Evolutionary conservation across 2,888 invertebrate genomes (phyloP).

Genomic region (Drosophila multiciliata): DNA sequence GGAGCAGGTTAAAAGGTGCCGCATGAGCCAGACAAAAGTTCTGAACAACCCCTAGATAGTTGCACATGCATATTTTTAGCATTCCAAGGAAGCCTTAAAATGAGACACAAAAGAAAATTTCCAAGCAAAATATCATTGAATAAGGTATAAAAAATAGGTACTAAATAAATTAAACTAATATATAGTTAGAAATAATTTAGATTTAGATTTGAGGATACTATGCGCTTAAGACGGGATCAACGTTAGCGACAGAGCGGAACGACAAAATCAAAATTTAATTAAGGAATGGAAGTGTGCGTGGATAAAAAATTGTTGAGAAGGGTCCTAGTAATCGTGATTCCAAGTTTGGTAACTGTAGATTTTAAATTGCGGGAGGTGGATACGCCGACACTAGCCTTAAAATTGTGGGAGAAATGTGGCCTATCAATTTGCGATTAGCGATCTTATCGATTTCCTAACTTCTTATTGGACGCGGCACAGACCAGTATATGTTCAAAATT

Average conservation of each 20-base stretch:
- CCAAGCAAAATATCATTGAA: not conserved
- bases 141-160: not conserved
- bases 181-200: not conserved
- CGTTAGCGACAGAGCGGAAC: not conserved
- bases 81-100: constrained; percentile 58
- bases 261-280: not conserved
- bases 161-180: not conserved
- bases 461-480: too few species aligned
- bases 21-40: constrained; percentile 56
- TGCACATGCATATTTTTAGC: constrained; percentile 27
- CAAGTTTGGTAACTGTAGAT: too few species aligned
- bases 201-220: not conserved
- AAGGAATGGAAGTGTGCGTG: too few species aligned
- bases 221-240: not conserved
- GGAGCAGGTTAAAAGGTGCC: constrained; percentile 62
- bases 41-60: constrained; percentile 38
- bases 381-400: too few species aligned
- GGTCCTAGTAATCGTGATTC: too few species aligned
- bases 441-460: too few species aligned
- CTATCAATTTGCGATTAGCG: too few species aligned
- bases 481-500: too few species aligned
- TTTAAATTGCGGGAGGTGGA: too few species aligned
- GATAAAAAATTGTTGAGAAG: too few species aligned
- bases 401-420: too few species aligned
- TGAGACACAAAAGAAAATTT: not conserved